A percentile compares a stretch with the other conserved stretches of the same genome.
These are phyloP conservation scores for Fistularia tabacaria DNA, from an alignment of 2,797 vertebrate species.

Conservation along the genomic window DNA sequence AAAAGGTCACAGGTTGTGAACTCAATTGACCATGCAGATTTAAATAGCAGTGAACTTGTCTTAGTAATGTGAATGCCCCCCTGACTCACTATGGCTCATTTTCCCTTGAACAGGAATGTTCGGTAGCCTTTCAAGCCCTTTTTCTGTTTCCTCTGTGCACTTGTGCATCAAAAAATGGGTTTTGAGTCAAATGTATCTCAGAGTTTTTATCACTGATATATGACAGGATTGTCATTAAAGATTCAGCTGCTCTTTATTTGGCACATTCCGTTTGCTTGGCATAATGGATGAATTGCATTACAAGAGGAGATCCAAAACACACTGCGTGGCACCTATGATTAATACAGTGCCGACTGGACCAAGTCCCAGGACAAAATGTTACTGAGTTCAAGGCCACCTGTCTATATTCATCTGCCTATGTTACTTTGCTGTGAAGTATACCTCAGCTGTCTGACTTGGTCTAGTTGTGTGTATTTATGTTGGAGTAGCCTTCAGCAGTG, in stretches of 20 bases:
- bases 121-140: not conserved
- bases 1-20: conserved; percentile 34
- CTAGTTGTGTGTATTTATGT: conserved; percentile 22
- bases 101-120: not conserved
- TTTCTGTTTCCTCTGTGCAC: not conserved
- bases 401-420: conserved; percentile 39
- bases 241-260: not conserved
- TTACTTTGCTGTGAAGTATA: conserved; percentile 20
- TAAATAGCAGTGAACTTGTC: conserved; percentile 35
- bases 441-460: conserved; percentile 32
- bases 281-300: not conserved
- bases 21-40: conserved; percentile 22
- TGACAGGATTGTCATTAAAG: not conserved
- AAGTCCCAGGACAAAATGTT: conserved; percentile 55
- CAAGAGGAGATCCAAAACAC: not conserved
- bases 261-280: not conserved
- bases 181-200: too few species aligned
- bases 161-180: too few species aligned
- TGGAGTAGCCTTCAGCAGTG: conserved; percentile 12
- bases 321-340: conserved; percentile 18
- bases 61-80: conserved; percentile 11
- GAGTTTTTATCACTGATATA: too few species aligned
- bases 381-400: conserved; percentile 55
- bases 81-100: not conserved
- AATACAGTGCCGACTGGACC: conserved; percentile 26